Evolutionary conservation across 35 echinoderm and acorn worm genomes (phyloP).

Genomic region (Chiridota heheva): DNA sequence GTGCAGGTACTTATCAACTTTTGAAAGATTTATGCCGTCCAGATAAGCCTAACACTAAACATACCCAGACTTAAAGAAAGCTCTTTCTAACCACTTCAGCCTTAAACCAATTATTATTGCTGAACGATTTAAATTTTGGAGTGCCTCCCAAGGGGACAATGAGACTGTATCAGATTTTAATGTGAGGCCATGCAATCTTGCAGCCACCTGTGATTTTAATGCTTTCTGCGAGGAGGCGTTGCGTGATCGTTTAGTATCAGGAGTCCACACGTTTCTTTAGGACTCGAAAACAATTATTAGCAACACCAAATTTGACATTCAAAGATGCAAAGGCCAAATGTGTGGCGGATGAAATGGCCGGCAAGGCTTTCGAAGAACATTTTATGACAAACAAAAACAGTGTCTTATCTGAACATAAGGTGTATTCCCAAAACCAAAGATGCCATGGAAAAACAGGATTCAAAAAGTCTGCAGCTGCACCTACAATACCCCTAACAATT

Average conservation of each 20-base stretch:
- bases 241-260: not conserved
- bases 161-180: not conserved
- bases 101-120: conserved; percentile 2
- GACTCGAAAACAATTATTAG: conserved; percentile 5
- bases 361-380: not conserved
- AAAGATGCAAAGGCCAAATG: not conserved
- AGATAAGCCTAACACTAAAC: not conserved
- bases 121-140: conserved; percentile 20
- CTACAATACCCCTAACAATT: no score
- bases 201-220: not conserved
- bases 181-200: not conserved
- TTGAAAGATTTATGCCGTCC: conserved; percentile 7
- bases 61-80: not conserved
- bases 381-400: no score
- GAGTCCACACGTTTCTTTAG: not conserved
- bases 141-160: not conserved
- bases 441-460: no score
- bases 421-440: no score
- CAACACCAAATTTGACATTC: not conserved
- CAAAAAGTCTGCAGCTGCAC: no score
- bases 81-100: not conserved
- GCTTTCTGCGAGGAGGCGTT: not conserved
- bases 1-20: conserved; percentile 9
- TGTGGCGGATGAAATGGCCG: conserved; percentile 11
- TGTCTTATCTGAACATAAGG: no score